Evolutionary conservation across 2,797 vertebrate genomes (phyloP), one percentile per base, ranked within the genome.

Genomic region (Eutrigla gurnardus): DNA sequence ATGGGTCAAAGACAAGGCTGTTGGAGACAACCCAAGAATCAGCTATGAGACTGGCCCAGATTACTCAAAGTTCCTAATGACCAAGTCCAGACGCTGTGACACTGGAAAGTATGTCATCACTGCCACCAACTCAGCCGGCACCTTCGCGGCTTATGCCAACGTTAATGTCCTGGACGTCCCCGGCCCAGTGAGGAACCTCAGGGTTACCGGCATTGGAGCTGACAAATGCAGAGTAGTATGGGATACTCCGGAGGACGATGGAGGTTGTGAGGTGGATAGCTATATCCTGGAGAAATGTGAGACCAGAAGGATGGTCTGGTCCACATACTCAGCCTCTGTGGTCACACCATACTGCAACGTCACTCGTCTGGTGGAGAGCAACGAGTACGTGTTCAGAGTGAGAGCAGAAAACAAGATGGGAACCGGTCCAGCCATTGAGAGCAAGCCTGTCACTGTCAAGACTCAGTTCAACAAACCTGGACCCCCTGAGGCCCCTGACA

Each of bases 341-440:
- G 91, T 98, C 73, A 96, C 94, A 15, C 96, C 93, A 0, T 93
- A 95, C 83, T 94, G 96, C 82, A 97, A 97, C 13, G 94, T 99
- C 57, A 97, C 91, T 66, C 97, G 96, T 68, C 96, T 99, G 69
- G 97, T 99, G 83, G 97, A 99, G 93, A 93, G 96, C 73, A 99
- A 99, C 77, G 98, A 99, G 92, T 99, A 99, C 73, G 97, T 99
- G 86, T 99, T 99, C 86, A 96, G 98, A 93, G 95, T 99, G 14
- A 96, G 97, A 85, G 97, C 98, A 71, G 98, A 99, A 89, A 99
- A 99, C 92, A 99, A 99, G 91, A 97, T 99, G 96, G 98, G 98
- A 81, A 97, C 97, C 43, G 98, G 98, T 39, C 97, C 97, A 49
- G 94, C 97, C 74, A 93, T 96, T 83, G 98, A 99, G 92, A 98